Conservation (phyloP, 1,140 invertebrate species). For the Caenorhabditis latens region DNA sequence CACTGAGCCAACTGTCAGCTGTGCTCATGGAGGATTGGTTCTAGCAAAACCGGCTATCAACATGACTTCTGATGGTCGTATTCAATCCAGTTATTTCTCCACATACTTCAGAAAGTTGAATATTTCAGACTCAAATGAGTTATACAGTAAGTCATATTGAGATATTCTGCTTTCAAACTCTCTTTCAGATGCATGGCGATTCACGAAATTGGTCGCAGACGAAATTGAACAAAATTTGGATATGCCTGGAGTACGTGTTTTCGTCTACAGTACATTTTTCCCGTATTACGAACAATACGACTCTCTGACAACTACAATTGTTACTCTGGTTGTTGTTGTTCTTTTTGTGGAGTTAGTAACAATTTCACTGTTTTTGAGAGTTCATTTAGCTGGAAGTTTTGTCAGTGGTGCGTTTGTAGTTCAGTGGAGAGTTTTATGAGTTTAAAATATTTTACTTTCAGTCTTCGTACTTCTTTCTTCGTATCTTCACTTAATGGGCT, state of each 20-base stretch:
- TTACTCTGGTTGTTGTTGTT: slow-evolving; percentile 9
- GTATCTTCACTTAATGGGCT: slow-evolving; percentile 24
- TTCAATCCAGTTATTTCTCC: background rate
- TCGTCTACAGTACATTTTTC: slow-evolving; percentile 28
- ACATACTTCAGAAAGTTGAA: slow-evolving; percentile 45
- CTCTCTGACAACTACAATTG: background rate
- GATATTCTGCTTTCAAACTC: background rate
- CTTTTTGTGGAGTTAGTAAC: slow-evolving; percentile 4
- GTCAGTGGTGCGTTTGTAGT: slow-evolving; percentile 29
- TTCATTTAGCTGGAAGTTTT: slow-evolving; percentile 27
- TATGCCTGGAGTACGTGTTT: background rate
- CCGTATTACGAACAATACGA: slow-evolving; percentile 27
- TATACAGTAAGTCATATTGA: background rate
- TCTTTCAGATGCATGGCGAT: slow-evolving; percentile 29
- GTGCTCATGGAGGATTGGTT: slow-evolving; percentile 24
- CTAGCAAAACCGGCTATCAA: slow-evolving; percentile 12
- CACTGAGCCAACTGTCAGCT: background rate
- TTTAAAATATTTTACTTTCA: background rate
- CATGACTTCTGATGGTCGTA: background rate
- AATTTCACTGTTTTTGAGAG: slow-evolving; percentile 20
- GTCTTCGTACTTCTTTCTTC: slow-evolving; percentile 25
- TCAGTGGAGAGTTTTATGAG: background rate
- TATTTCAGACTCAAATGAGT: slow-evolving; percentile 26
- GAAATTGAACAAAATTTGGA: background rate
- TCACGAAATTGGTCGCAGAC: background rate